Conservation (phyloP, 2,113 vertebrate species). For the Ploceus nigricollis region DNA sequence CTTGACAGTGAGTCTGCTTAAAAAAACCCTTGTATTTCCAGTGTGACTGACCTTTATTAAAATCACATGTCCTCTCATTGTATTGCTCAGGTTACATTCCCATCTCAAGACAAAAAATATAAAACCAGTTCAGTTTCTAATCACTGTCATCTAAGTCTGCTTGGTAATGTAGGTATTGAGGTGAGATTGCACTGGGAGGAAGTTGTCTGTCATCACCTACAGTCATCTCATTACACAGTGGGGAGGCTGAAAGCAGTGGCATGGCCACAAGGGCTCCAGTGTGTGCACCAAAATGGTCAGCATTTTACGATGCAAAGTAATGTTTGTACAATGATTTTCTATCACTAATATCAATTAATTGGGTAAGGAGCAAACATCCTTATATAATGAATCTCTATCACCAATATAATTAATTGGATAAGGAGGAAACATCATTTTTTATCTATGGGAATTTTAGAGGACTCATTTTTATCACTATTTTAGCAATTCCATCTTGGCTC, state of each 20-base stretch:
- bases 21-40: neutral
- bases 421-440: neutral
- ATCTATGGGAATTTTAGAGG: neutral
- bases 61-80: neutral
- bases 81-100: conserved; percentile 8
- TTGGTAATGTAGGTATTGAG: neutral
- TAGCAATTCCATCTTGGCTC: neutral
- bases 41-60: neutral
- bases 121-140: neutral
- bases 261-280: neutral
- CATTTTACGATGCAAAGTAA: neutral
- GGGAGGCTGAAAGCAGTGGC: neutral
- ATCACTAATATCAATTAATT: neutral
- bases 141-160: neutral
- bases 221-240: neutral
- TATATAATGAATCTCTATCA: neutral
- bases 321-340: neutral
- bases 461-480: neutral
- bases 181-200: neutral
- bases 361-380: neutral
- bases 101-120: neutral
- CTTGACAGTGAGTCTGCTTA: neutral
- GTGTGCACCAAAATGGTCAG: neutral
- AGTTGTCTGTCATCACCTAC: conserved; percentile 25
- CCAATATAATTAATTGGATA: neutral